Evolutionary conservation across 2,113 vertebrate genomes (phyloP), one percentile per base, ranked within the genome.

Genomic region (Vidua chalybeata): DNA sequence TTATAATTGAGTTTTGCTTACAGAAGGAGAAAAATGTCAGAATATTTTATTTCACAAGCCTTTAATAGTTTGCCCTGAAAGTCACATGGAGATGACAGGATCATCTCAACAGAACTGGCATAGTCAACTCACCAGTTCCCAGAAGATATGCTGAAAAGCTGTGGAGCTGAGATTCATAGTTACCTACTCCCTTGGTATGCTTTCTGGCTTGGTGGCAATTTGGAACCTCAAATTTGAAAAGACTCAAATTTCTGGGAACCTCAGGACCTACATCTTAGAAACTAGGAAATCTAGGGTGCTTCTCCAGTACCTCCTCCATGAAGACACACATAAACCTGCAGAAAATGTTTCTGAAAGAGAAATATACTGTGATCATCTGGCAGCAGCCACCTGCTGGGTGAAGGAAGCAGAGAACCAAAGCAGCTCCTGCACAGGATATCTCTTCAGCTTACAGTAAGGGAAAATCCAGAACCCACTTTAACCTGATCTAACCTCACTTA

Each of bases 21-120:
- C 49, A 64, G 35, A 28, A 69, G 39, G 21, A 79, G 31, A 5
- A 61, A 87, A 61, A 84, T 74, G 37, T 41, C 20, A 59, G 31
- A 64, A 81, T 63, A 43, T 68, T 81, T 87, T 74, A 52, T 41
- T 45, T 84, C 22, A 61, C 1, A 35, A 51, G 1, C 1, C 7
- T 54, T 66, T n/a, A 10, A 17, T 23, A 61, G 1, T 73, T 87
- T 84, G 10, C 49, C 9, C 20, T 16, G 23, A 23, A 76, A 63
- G 9, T 51, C 26, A 51, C 4, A 31, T 45, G 11, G 5, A 11
- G 16, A 26, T 56, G 62, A 52, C 20, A 22, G 0, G 0, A 46
- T 31, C 17, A 64, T 37, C 28, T 23, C 45, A 31, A 16, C 11
- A 41, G 33, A 64, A 54, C 35, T 55, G 15, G 3, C 13, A 7